A percentile compares a stretch with the other conserved stretches of the same genome.
Evolutionary conservation across 2,888 invertebrate species (phyloP).

Genomic region (Eugnorisma glareosa): DNA sequence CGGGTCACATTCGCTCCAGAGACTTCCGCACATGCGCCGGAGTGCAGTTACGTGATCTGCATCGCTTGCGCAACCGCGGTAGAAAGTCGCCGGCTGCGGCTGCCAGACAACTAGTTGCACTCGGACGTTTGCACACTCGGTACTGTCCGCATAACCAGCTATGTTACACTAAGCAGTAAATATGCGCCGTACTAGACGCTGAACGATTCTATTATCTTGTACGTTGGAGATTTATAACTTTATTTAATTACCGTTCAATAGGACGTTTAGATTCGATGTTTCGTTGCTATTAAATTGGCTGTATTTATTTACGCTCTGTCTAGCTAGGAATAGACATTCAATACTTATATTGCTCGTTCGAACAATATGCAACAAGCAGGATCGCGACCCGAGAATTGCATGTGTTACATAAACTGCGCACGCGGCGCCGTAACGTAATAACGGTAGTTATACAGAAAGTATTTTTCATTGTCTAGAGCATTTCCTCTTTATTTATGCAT

Average conservation of each 20-base stretch:
- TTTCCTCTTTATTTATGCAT: slow-evolving; percentile 82
- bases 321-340: slow-evolving; percentile 18
- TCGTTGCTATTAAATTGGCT: slow-evolving; percentile 18
- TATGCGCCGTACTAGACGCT: slow-evolving; percentile 72
- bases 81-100: slow-evolving; percentile 85
- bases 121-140: slow-evolving; percentile 81
- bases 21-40: slow-evolving; percentile 87
- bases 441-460: slow-evolving; percentile 81
- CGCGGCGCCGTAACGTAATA: slow-evolving; percentile 76
- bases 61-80: slow-evolving; percentile 87
- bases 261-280: slow-evolving; percentile 24
- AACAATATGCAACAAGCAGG: slow-evolving; percentile 50
- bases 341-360: slow-evolving; percentile 10
- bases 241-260: slow-evolving; percentile 61
- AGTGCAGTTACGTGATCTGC: slow-evolving; percentile 90
- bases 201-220: slow-evolving; percentile 74
- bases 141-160: slow-evolving; percentile 78
- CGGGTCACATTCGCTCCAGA: slow-evolving; percentile 85
- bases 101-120: slow-evolving; percentile 83
- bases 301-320: slow-evolving; percentile 24
- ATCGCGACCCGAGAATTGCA: slow-evolving; percentile 65
- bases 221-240: slow-evolving; percentile 46
- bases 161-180: slow-evolving; percentile 82
- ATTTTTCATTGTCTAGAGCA: slow-evolving; percentile 89
- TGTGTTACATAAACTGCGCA: slow-evolving; percentile 76